Base-by-base conservation (phyloP, 2,113 vertebrate genomes). In the Prionailurus viverrinus region DNA sequence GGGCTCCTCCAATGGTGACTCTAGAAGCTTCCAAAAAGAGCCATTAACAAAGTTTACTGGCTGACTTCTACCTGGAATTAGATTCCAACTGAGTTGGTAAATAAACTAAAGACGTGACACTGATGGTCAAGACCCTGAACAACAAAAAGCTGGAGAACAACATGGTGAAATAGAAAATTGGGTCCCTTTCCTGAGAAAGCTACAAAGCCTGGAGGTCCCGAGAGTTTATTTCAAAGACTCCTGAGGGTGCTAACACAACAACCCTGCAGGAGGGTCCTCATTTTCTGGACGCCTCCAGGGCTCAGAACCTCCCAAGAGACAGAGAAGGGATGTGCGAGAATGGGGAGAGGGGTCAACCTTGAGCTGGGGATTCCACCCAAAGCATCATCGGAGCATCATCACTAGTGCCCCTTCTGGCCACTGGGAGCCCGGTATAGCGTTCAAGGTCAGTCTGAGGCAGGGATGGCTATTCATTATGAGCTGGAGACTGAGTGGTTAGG, bases 51-150 rank as follows among this genome's bases (percentile, higher is more conserved):
- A 81, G 80, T 73, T 31, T 36, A 48, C 81, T 39, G 41, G 69
- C 91, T 85, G 91, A 36, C 81, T 85, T 97, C 88, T 84, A 10
- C 19, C 58, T 81, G 73, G 88, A 97, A 91, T 78, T 36, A 94
- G 76, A 89, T 63, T 94, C 95, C 53, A 80, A 78, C 0, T 63
- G 92, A 96, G 14, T 21, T 33, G 27, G 23, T 39, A 76, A 89
- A 63, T 31, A 66, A 93, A 89, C 55, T 1, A 41, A 68, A 16
- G 23, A 74, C 5, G 78, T 0, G 53, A 84, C 65, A 85, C 16
- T n/a, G 53, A 66, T 3, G 5, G 48, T n/a, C 6, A 36, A 85
- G 63, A 76, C 29, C 13, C 63, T 61, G 10, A 48, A 68, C 55
- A 80, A 69, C 51, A 31, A 83, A 73, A 82, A 74, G 79, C 89